Conservation (phyloP, 2,797 vertebrate genomes). For the Cephalopachus bancanus region DNA sequence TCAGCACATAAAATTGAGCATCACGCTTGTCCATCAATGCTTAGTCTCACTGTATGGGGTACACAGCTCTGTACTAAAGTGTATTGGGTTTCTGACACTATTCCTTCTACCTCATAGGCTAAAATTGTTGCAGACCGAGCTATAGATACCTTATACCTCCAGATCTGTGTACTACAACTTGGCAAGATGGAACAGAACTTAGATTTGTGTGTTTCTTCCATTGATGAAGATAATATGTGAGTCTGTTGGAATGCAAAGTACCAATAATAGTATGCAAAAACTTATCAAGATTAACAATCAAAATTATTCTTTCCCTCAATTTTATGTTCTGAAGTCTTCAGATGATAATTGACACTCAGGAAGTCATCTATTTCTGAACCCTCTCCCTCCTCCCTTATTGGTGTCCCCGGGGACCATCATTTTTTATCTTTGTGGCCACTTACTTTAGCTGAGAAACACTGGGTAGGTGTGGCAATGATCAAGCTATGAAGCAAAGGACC, state of each 20-base stretch:
- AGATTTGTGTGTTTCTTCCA: not conserved
- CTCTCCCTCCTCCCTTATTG: too few relatives aligned
- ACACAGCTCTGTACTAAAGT: not conserved
- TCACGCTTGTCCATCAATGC: not conserved
- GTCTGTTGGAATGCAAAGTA: not conserved
- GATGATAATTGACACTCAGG: not conserved
- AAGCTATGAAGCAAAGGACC: not conserved
- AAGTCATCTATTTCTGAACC: not conserved
- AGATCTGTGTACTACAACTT: not conserved
- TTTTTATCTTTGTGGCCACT: too few relatives aligned
- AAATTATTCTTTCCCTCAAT: not conserved
- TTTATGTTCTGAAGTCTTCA: not conserved
- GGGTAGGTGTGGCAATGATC: not conserved
- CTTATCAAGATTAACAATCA: not conserved
- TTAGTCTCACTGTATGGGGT: not conserved
- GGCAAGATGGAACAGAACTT: not conserved
- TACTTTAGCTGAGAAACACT: not conserved
- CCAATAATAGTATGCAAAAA: not conserved
- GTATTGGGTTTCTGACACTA: not conserved
- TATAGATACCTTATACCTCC: not conserved
- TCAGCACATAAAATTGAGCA: not conserved
- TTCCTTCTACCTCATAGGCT: not conserved
- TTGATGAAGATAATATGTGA: not conserved
- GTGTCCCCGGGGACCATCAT: too few relatives aligned
- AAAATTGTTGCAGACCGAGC: not conserved